Conservation (phyloP, 2,113 vertebrate genomes). For the Equus przewalskii region DNA sequence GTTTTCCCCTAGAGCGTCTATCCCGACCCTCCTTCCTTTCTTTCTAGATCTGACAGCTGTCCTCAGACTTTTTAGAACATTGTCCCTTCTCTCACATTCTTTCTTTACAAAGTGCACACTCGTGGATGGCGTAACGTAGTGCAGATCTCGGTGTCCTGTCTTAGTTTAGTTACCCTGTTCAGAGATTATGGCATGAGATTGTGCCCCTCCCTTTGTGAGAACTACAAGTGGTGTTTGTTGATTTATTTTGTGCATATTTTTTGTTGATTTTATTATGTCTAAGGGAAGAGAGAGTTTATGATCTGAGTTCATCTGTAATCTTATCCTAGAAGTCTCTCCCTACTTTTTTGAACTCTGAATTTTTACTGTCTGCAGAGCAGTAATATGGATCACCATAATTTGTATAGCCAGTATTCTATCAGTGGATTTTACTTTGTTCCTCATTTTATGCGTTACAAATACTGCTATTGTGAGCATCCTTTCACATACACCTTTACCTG, state of each 20-base stretch:
- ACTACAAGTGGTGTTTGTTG: background rate
- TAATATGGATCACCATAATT: background rate
- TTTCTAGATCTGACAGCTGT: background rate
- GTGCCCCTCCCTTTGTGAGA: background rate
- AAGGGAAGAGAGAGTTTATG: background rate
- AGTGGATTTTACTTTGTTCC: background rate
- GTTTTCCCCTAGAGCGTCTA: background rate
- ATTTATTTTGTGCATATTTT: background rate
- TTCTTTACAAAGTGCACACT: background rate
- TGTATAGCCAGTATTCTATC: background rate
- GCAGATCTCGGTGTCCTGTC: background rate
- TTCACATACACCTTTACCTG: background rate
- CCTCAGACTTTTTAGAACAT: background rate
- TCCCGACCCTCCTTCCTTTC: background rate
- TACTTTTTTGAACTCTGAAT: background rate
- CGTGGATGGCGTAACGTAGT: background rate
- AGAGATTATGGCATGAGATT: background rate
- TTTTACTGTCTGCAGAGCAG: background rate
- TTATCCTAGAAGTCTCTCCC: background rate
- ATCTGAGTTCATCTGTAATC: background rate
- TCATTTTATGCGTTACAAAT: background rate
- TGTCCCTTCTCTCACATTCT: background rate
- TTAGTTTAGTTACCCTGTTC: background rate
- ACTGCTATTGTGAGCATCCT: background rate
- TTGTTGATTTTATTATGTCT: background rate